Evolutionary conservation across 2,888 invertebrate species (phyloP).

Genomic region (Acanthopleura granulata): DNA sequence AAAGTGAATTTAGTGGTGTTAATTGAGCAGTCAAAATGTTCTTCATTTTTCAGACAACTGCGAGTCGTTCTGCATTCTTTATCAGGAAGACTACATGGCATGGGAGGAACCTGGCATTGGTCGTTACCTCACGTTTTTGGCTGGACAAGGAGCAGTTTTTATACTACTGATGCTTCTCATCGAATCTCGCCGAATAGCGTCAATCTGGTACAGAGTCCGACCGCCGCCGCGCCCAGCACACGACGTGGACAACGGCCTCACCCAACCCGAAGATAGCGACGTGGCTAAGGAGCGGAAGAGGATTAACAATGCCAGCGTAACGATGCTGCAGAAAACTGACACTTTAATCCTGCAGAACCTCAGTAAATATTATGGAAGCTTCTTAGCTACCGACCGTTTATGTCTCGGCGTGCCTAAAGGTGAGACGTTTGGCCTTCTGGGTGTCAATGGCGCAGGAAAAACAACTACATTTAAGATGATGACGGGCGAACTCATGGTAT

Average conservation of each 20-base stretch:
- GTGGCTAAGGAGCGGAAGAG: conserved; percentile 65
- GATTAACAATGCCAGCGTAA: conserved; percentile 38
- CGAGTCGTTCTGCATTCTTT: conserved; percentile 47
- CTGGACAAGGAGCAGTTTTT: conserved; percentile 73
- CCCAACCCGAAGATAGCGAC: conserved; percentile 59
- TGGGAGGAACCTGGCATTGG: conserved; percentile 81
- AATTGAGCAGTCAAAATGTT: too few species aligned
- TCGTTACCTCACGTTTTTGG: conserved; percentile 76
- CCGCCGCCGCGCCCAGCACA: background rate
- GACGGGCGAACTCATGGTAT: conserved; percentile 72
- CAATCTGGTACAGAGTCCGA: conserved; percentile 26
- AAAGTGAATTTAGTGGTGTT: too few species aligned
- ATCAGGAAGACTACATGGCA: conserved; percentile 73
- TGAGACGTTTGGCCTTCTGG: conserved; percentile 85
- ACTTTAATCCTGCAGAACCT: conserved; percentile 68
- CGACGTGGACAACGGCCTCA: conserved; percentile 8
- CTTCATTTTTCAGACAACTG: background rate
- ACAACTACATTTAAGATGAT: conserved; percentile 86
- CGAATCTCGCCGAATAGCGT: conserved; percentile 70
- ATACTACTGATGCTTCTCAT: conserved; percentile 76
- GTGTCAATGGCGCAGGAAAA: conserved; percentile 91
- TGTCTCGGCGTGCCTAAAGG: conserved; percentile 61
- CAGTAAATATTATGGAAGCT: conserved; percentile 79
- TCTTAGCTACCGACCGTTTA: conserved; percentile 61
- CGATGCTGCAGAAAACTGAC: conserved; percentile 63